Evolutionary conservation across 1,140 invertebrate genomes (phyloP), one percentile per base, ranked within the genome.

Genomic region (Calephelis nemesis): DNA sequence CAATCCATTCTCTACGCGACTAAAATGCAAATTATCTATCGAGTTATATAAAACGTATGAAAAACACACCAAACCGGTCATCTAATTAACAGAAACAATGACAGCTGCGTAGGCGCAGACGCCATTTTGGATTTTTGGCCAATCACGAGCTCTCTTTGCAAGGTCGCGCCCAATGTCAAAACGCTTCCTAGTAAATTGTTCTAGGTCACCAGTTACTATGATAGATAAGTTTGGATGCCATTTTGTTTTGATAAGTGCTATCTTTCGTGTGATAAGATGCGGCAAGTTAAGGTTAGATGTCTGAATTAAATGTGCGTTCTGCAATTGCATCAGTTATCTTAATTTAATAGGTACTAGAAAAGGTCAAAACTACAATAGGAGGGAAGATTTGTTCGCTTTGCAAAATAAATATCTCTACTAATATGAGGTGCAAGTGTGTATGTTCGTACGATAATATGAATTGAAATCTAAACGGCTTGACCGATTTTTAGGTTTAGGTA

Each of bases 101-200:
- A 69, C 69, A 60, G 54, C 54, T 60, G 82, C 82, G 84, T 80
- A 74, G 73, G 75, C 77, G 82, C 70, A 65, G 47, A 40, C 68
- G 86, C 86, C 86, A 88, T 88, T 70, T 85, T 88, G 78, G 62
- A 63, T 60, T 72, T 79, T 76, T 74, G 78, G 75, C 86, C 86
- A 88, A 88, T 88, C 75, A 73, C 67, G 67, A 65, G 52, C 67
- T 45, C 74, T 50, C 62, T 60, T 39, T 39, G 70, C 86, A 88
- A 88, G 86, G 86, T 87, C 80, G 76, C 58, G 65, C 71, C 76
- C 86, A 88, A 88, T 88, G 86, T 88, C 85, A 88, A 88, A 88
- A 83, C 75, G 76, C 85, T 88, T 88, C 85, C 85, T 88, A 85
- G 80, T 78, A 71, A 80, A 77, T 80, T 76, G 75, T 70, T 84